A percentile compares a stretch with the other conserved stretches of the same genome.
These are phyloP conservation scores for Lampris incognitus DNA, from an alignment of 2,113 vertebrate species.

Conservation along the genomic window DNA sequence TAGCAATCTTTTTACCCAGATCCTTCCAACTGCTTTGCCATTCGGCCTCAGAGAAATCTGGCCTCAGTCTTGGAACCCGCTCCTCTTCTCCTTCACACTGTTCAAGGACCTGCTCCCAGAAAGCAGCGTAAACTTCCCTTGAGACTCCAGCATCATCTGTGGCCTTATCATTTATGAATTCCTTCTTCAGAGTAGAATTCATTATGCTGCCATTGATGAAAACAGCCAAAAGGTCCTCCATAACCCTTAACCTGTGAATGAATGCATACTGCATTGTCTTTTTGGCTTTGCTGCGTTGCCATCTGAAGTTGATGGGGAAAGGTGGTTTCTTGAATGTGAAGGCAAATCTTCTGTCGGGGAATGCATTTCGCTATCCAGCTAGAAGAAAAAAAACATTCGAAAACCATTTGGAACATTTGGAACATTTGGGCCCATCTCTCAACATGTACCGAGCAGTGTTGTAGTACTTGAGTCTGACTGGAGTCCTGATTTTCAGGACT, in stretches of 20 bases:
- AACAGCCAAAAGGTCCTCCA: constrained; percentile 18
- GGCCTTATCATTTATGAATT: constrained; percentile 41
- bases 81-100: no score
- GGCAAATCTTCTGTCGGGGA: not conserved
- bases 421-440: no score
- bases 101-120: constrained; percentile 36
- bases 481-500: no score
- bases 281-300: constrained; percentile 2
- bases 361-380: not conserved
- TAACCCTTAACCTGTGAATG: constrained; percentile 22
- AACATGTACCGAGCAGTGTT: no score
- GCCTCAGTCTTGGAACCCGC: no score
- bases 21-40: constrained; percentile 37
- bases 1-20: constrained; percentile 36
- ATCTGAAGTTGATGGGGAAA: constrained; percentile 1
- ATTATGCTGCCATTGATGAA: constrained; percentile 33
- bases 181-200: constrained; percentile 8
- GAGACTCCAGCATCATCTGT: constrained; percentile 55
- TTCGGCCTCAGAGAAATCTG: not conserved
- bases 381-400: not conserved
- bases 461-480: no score
- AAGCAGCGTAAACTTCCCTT: constrained; percentile 39
- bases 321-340: not conserved
- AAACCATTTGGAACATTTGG: not conserved
- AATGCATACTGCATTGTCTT: not conserved